Base-by-base conservation (phyloP, 1,140 invertebrate species). In the Trinorchestia longiramus region DNA sequence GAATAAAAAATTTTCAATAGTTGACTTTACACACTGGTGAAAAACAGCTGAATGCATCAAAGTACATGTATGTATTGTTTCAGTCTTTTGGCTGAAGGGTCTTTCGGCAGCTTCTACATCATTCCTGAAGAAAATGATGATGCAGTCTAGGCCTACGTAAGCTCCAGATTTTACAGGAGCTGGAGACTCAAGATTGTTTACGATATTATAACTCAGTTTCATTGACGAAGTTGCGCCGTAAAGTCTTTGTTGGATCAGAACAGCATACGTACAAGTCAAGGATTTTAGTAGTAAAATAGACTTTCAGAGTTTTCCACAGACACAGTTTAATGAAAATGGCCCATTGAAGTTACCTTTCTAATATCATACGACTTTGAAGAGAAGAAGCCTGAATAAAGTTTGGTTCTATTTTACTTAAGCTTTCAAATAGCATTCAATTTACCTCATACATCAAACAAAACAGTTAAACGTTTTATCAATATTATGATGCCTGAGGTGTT, bases 151-250 rank as follows among this genome's bases (percentile, higher is more conserved):
- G 1, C 62, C 1, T 77, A 77, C 62, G 28, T 77, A 11, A 77
- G 28, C 28, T 77, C 8, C 62, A 77, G 62, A 77, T 23, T 77
- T 28, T 77, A 28, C 62, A 23, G 62, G 62, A 23, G 28, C 62
- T 19, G 28, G 62, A 77, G 15, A 36, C 62, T 77, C 62, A 36
- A 77, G 62, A 77, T 19, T 77, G 3, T 77, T 77, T 77, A 77
- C 62, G 62, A 77, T 77, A 77, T 77, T 77, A 77, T 77, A 77
- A 77, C 62, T 77, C 62, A 77, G 28, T 77, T 77, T 77, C 62
- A 77, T 77, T 77, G 62, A 36, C 62, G 62, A 77, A 77, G 62
- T 77, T 77, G 36, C 28, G 62, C 62, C 62, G 62, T 77, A 23
- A 77, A 77, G 62, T 77, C 62, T 28, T 77, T 36, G 62, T 77